Base-by-base conservation (phyloP, 1,140 invertebrate species). In the Drosophila arizonae region DNA sequence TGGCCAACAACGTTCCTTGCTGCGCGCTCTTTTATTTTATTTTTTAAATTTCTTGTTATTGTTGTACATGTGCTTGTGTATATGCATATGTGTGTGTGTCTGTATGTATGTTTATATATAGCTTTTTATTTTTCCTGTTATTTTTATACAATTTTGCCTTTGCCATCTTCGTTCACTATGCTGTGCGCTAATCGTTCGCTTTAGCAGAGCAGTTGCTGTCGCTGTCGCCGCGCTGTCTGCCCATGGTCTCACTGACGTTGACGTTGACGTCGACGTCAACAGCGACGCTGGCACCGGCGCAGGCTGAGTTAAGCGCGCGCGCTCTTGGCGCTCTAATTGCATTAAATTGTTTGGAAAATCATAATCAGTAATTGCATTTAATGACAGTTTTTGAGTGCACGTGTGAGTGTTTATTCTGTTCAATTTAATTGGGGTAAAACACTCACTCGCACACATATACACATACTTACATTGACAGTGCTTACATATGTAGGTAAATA, bases 311-410 rank as follows among this genome's bases (percentile, higher is more conserved):
- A n/a, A 64, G 72, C 36, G 75, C 72, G 66, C 79, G 65, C 64
- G 51, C 82, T 86, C 81, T 85, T 77, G 52, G 54, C 45, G 58
- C 68, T 84, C 73, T 88, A 88, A 88, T 88, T 84, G 84, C 77
- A 88, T 88, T 88, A 88, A 88, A 88, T 88, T 88, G 84, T 88
- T 88, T 88, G 84, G 79, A 88, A 88, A 88, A 88, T 88, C 77
- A 88, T 88, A 88, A 88, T 84, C 85, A 70, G 77, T 84, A 88
- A 88, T 87, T 80, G 85, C 73, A 69, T 88, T 88, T 88, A 80
- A 88, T 81, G 79, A 88, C 79, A 84, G 80, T 78, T 88, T 68
- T 71, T 71, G 39, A 45, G 36, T 65, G 57, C 41, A 45, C 57
- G 61, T 72, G 60, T 63, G 46, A 63, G 61, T 68, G 56, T 72